These are phyloP conservation scores for Helobdella robusta DNA, from an alignment of 2,888 invertebrate species.

Conservation along the genomic window DNA sequence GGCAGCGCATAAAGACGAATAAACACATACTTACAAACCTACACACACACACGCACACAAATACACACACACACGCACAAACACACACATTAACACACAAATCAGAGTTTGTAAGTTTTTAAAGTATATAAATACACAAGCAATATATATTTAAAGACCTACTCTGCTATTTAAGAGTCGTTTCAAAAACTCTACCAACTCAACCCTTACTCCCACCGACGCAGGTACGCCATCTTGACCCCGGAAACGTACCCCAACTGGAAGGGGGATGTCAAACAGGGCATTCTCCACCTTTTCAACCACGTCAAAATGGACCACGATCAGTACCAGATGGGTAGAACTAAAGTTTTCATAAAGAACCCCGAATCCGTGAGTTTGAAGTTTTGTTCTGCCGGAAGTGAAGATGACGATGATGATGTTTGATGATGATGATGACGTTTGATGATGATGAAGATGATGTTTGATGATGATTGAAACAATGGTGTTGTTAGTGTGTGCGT, in stretches of 20 bases:
- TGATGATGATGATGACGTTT: not conserved
- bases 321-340: slow-evolving; percentile 60
- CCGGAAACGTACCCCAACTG: slow-evolving; percentile 59
- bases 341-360: slow-evolving; percentile 63
- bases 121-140: no score
- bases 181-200: no score
- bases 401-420: no score
- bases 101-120: no score
- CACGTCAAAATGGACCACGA: slow-evolving; percentile 56
- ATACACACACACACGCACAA: no score
- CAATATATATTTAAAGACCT: no score
- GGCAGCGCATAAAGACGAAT: no score
- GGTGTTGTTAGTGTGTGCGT: not conserved
- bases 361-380: slow-evolving; percentile 47
- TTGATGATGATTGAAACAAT: not conserved
- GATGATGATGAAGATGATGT: not conserved
- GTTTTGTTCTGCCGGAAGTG: not conserved
- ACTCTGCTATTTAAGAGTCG: no score
- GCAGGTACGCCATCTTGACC: slow-evolving; percentile 59
- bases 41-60: no score
- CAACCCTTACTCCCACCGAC: no score
- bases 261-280: slow-evolving; percentile 54
- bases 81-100: no score
- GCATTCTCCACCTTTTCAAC: slow-evolving; percentile 54
- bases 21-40: no score